Evolutionary conservation across 2,888 invertebrate genomes (phyloP).

Genomic region (Hirtodrosophila duncani): DNA sequence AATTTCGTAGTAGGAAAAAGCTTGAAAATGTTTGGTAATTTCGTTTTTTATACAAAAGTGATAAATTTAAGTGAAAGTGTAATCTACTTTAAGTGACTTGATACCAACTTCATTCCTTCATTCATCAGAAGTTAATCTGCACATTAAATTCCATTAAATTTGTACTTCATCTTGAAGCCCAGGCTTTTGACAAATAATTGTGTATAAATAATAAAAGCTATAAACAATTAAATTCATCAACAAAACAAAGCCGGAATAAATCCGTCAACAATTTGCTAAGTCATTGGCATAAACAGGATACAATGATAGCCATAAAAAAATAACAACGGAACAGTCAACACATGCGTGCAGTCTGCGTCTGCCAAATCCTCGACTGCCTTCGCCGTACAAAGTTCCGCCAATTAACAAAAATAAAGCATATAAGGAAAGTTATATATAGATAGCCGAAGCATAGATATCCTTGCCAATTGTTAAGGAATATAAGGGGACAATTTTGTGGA

Average conservation of each 20-base stretch:
- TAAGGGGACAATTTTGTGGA: too few species aligned
- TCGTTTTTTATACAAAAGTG: too few species aligned
- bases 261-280: constrained; percentile 26
- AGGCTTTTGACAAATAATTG: neutral
- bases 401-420: constrained; percentile 42
- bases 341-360: neutral
- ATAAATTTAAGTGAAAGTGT: too few species aligned
- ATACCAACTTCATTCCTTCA: too few species aligned
- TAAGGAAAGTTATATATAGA: too few species aligned
- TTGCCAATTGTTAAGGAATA: too few species aligned
- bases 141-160: too few species aligned
- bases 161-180: neutral
- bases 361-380: neutral
- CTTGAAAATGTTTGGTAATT: too few species aligned
- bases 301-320: constrained; percentile 20
- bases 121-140: too few species aligned
- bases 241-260: constrained; percentile 15
- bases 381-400: constrained; percentile 20
- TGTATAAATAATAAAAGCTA: constrained; percentile 4
- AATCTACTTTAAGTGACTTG: too few species aligned
- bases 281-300: constrained; percentile 12
- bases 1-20: constrained; percentile 11
- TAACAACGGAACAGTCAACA: neutral
- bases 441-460: too few species aligned
- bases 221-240: constrained; percentile 23